phyloP scores from a whole-genome alignment of 2,888 invertebrate genomes.

The Microchrysa polita region DNA sequence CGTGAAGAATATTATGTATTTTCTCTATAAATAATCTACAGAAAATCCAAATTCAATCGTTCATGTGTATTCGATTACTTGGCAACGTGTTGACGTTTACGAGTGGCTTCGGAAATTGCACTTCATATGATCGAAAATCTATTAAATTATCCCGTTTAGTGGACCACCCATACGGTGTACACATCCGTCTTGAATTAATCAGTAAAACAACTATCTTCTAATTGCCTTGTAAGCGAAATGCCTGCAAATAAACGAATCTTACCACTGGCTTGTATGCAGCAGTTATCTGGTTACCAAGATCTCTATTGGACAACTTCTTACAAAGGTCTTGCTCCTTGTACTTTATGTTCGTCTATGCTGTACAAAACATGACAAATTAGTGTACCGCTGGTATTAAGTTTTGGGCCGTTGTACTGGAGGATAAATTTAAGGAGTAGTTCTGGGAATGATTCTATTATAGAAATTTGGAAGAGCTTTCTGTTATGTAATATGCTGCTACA shows the following conservation, averaged over 20 bases:
- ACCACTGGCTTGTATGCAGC: background rate
- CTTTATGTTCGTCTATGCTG: slow-evolving; percentile 29
- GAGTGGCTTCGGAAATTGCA: too few species aligned
- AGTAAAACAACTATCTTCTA: slow-evolving; percentile 32
- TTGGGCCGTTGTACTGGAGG: background rate
- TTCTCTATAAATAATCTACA: too few species aligned
- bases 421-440: background rate
- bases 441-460: too few species aligned
- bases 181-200: slow-evolving; percentile 48
- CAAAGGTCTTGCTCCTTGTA: slow-evolving; percentile 34
- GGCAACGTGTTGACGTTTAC: too few species aligned
- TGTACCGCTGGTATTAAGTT: background rate
- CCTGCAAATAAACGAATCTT: background rate
- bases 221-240: background rate
- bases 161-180: slow-evolving; percentile 47
- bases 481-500: too few species aligned
- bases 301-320: slow-evolving; percentile 22
- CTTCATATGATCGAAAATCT: slow-evolving; percentile 14
- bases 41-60: too few species aligned
- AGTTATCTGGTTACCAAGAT: slow-evolving; percentile 19
- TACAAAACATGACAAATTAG: slow-evolving; percentile 39
- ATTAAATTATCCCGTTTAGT: slow-evolving; percentile 41
- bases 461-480: too few species aligned
- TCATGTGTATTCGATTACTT: too few species aligned
- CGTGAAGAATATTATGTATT: too few species aligned